Evolutionary conservation across 2,113 vertebrate species (phyloP), one percentile per base, ranked within the genome.

Genomic region (Stigmatopora nigra): DNA sequence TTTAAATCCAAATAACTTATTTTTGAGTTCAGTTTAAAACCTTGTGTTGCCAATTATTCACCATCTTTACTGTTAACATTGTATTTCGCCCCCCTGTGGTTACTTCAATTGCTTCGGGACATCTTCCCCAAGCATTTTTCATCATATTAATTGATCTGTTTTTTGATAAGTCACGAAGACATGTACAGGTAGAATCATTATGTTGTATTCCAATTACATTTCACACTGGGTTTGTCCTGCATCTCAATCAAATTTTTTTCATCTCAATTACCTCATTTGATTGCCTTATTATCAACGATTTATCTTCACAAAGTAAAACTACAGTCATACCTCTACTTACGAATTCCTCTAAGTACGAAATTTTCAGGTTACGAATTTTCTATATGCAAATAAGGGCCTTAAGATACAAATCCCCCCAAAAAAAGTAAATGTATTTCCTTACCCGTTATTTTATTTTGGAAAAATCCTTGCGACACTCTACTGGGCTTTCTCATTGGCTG

Each of bases 251-350:
- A 22, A 59, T 31, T 66, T 48, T 48, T 49, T 58, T 61, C 64
- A 66, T 65, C 67, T 64, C n/a, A n/a, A 49, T 60, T 25, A 63
- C 72, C 35, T 65, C 68, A 73, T 81, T 75, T 78, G 55, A 74
- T 67, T 71, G 47, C 67, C 69, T 65, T 70, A 63, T 80, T 77
- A 69, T 81, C 72, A 67, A 57, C 41, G 1, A 31, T 3, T 31
- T 31, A 31, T 1, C 25, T 31, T 31, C 25, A 31, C 25, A 31
- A 31, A 31, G 25, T 31, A 31, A 31, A 31, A 31, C 25, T 31
- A 2, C 25, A 31, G 25, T 31, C 25, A 31, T 31, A 31, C 25
- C 25, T 31, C 25, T 31, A 31, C 25, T 31, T 31, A 31, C 25
- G 25, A 31, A 31, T 31, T 1, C 25, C 25, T 31, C 3, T 31